phyloP scores from a whole-genome alignment of 2,888 invertebrate species.

The Stenchaetothrips biformis region DNA sequence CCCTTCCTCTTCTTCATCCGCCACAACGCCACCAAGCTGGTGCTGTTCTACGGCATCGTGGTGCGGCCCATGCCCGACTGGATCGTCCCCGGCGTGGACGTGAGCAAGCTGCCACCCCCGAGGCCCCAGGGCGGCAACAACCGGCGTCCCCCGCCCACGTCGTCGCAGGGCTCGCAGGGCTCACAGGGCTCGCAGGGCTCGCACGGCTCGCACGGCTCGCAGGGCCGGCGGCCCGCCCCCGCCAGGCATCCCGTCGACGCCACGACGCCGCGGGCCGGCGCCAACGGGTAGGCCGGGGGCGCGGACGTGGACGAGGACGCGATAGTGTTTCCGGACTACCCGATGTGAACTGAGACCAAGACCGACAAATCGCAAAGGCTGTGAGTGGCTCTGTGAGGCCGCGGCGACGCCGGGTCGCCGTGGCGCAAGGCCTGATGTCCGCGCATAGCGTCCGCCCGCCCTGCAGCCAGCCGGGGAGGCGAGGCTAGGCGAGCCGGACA shows the following conservation, averaged over 20 bases:
- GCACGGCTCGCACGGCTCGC: not conserved
- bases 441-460: too few relatives aligned
- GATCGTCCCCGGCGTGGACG: not conserved
- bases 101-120: not conserved
- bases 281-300: not conserved
- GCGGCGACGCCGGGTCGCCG: too few relatives aligned
- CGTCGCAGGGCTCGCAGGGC: not conserved
- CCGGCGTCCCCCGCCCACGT: not conserved
- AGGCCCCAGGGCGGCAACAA: not conserved
- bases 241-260: too few relatives aligned
- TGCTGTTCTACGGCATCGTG: slow-evolving; percentile 67
- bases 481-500: too few relatives aligned
- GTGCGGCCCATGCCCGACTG: slow-evolving; percentile 52
- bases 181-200: not conserved
- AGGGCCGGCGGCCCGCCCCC: not conserved
- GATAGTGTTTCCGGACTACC: not conserved
- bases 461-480: too few relatives aligned
- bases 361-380: too few relatives aligned
- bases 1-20: slow-evolving; percentile 72
- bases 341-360: too few relatives aligned
- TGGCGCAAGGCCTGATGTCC: too few relatives aligned
- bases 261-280: not conserved
- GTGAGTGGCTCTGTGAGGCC: too few relatives aligned
- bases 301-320: not conserved
- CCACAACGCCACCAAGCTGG: slow-evolving; percentile 59